Evolutionary conservation across 2,888 invertebrate species (phyloP).

Genomic region (Drosophila prostipennis): DNA sequence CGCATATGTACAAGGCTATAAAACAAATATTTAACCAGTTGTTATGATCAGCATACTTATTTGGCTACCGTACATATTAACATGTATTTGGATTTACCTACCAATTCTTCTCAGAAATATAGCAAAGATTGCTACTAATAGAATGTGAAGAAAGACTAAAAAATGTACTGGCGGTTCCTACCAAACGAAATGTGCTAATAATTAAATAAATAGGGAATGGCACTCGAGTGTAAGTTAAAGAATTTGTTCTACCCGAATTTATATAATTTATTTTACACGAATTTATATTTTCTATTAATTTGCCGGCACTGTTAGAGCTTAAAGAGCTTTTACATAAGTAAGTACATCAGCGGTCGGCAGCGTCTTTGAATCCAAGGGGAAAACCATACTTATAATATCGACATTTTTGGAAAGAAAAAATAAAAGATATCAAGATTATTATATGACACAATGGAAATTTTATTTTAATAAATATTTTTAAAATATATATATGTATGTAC

Average conservation of each 20-base stretch:
- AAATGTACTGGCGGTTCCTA: background rate
- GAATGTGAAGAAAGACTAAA: background rate
- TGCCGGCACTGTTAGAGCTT: too few relatives aligned
- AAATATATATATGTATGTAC: too few relatives aligned
- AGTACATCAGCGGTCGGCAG: too few relatives aligned
- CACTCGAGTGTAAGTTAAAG: background rate
- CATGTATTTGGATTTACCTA: background rate
- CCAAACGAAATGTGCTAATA: background rate
- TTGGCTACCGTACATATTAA: background rate
- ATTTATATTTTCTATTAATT: background rate
- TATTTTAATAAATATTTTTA: too few relatives aligned
- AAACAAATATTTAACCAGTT: background rate
- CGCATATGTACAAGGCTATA: background rate
- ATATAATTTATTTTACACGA: background rate
- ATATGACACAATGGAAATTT: too few relatives aligned
- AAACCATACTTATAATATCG: too few relatives aligned
- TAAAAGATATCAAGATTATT: too few relatives aligned
- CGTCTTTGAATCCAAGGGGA: too few relatives aligned
- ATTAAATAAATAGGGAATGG: background rate
- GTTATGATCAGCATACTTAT: background rate
- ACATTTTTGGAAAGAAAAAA: too few relatives aligned
- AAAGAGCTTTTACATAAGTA: too few relatives aligned
- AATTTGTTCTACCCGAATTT: background rate
- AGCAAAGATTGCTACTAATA: background rate
- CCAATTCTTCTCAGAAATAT: background rate